Percentiles rank a stretch among this genome's conserved stretches.
Evolutionary conservation across 2,797 vertebrate genomes (phyloP).

Genomic region (Esox lucius): DNA sequence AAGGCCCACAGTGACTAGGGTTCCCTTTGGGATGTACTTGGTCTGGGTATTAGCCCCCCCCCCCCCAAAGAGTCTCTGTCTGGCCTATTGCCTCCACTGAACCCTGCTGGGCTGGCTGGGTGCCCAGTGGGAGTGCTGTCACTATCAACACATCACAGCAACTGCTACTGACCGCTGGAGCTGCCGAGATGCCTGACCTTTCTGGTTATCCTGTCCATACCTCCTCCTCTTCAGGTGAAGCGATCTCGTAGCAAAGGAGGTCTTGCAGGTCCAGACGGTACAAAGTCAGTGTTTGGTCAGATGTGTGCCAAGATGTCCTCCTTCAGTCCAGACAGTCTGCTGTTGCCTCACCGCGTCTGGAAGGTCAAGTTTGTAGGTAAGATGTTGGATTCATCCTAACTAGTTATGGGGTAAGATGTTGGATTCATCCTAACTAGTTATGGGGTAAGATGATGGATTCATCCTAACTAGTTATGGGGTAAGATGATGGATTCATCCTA

Average conservation of each 20-base stretch:
- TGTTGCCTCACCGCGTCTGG: constrained; percentile 97
- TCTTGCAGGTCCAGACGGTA: constrained; percentile 96
- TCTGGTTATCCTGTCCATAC: no score
- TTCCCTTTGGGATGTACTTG: constrained; percentile 15
- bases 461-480: no score
- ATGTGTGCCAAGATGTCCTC: constrained; percentile 99
- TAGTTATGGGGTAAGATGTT: background rate
- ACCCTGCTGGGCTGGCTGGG: constrained; percentile 7
- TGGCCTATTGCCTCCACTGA: constrained; percentile 3
- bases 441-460: no score
- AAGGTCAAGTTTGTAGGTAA: constrained; percentile 99
- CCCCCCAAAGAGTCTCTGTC: constrained; percentile 1
- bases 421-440: no score
- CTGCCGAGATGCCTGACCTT: no score
- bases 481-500: no score
- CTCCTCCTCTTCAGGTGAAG: constrained; percentile 83
- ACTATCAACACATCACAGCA: constrained; percentile 31
- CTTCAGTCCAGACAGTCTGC: constrained; percentile 93
- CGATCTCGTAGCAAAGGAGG: constrained; percentile 99
- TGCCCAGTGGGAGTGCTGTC: constrained; percentile 35
- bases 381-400: background rate
- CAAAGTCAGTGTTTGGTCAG: constrained; percentile 98
- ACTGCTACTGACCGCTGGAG: constrained; percentile 12
- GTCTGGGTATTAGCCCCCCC: constrained; percentile 5
- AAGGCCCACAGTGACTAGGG: background rate